Evolutionary conservation across 1,140 invertebrate species (phyloP), one percentile per base, ranked within the genome.

Genomic region (Rhizoglyphus robini): DNA sequence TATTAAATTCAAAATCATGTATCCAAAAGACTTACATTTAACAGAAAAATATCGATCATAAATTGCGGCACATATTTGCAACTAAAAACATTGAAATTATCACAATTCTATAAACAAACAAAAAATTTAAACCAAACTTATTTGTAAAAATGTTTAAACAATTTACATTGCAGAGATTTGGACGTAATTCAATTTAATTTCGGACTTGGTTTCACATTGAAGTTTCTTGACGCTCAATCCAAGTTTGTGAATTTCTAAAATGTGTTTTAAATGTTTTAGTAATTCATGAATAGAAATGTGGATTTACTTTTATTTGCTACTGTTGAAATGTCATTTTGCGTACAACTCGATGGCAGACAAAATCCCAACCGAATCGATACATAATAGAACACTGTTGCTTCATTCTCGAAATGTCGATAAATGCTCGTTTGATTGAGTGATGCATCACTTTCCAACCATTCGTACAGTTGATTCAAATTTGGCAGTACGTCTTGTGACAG

Each of bases 271-370:
- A n/a, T n/a, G n/a, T n/a, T n/a, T n/a, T n/a, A n/a, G n/a, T n/a
- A n/a, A n/a, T n/a, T n/a, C n/a, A n/a, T n/a, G n/a, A n/a, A n/a
- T n/a, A n/a, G n/a, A n/a, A n/a, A n/a, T n/a, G n/a, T n/a, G n/a
- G n/a, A n/a, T n/a, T n/a, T n/a, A n/a, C n/a, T 27, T 60, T 29
- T 59, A 29, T 59, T 11, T 32, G 58, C 15, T 20, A 60, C 18
- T 1, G 25, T 11, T 60, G 48, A 4, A 1, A 68, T 8, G 58
- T 68, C 67, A 2, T 60, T 27, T 34, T n/a, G 11, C 18, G 64
- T 29, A 51, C 67, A 68, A 2, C 49, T 46, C 4, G 23, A 23
- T 4, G 67, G 67, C 18, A 68, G 23, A 57, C 67, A 68, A 15
- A 68, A 11, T 3, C 59, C 67, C 13, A 68, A 38, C 36, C 36